Evolutionary conservation across 2,888 invertebrate species (phyloP).

Genomic region (Cosmia pyralina): DNA sequence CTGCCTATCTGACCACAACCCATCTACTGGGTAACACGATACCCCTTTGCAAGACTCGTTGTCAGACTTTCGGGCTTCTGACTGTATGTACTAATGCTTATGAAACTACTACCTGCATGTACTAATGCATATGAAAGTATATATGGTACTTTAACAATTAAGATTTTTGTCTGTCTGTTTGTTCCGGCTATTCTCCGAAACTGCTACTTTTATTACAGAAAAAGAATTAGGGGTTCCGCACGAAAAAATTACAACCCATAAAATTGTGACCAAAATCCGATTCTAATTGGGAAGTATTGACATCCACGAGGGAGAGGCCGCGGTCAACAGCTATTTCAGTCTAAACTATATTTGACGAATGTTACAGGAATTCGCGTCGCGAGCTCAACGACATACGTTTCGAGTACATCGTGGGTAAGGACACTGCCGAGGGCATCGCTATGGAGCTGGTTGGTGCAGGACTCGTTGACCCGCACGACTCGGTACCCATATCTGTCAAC

Average conservation of each 20-base stretch:
- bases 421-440: slow-evolving; percentile 97
- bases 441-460: slow-evolving; percentile 98
- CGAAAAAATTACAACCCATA: too few relatives aligned
- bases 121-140: too few relatives aligned
- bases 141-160: too few relatives aligned
- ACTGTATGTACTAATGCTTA: background rate
- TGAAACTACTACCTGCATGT: background rate
- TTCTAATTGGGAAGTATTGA: too few relatives aligned
- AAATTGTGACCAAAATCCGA: too few relatives aligned
- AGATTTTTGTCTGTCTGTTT: too few relatives aligned
- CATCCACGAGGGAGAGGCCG: too few relatives aligned
- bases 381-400: slow-evolving; percentile 99
- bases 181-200: too few relatives aligned
- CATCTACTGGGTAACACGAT: background rate
- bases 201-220: too few relatives aligned
- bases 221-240: too few relatives aligned
- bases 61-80: background rate
- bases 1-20: too few relatives aligned
- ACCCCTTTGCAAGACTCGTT: background rate
- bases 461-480: slow-evolving; percentile 93
- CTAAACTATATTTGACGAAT: background rate
- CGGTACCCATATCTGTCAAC: slow-evolving; percentile 77
- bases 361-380: slow-evolving; percentile 94
- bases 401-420: slow-evolving; percentile 97
- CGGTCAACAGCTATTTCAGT: background rate